These are phyloP conservation scores for Mimachlamys varia DNA, from an alignment of 2,888 invertebrate species.

Conservation along the genomic window DNA sequence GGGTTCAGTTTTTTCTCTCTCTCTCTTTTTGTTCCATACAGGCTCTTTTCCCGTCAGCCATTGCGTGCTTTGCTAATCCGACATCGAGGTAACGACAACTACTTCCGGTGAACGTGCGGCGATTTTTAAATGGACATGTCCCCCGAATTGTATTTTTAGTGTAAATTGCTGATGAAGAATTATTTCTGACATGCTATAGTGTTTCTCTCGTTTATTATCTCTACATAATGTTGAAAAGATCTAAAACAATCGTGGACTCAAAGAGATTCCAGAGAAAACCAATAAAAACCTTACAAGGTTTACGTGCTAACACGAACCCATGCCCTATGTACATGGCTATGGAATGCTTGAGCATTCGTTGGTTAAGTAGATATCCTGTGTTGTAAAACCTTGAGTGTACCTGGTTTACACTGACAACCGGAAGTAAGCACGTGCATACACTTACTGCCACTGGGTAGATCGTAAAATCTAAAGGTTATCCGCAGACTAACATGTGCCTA, in stretches of 20 bases:
- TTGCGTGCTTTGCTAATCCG: not conserved
- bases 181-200: not conserved
- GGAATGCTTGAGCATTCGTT: not conserved
- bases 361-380: not conserved
- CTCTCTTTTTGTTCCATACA: not conserved
- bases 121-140: not conserved
- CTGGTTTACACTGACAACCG: not conserved
- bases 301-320: not conserved
- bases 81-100: not conserved
- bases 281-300: not conserved
- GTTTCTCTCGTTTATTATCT: not conserved
- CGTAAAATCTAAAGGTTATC: not conserved
- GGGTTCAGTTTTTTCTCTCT: not conserved
- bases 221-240: not conserved
- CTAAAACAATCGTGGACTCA: not conserved
- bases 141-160: not conserved
- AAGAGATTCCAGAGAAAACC: not conserved
- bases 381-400: not conserved
- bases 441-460: not conserved
- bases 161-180: not conserved
- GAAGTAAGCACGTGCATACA: not conserved
- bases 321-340: not conserved
- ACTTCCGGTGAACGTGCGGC: constrained; percentile 13
- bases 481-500: not conserved
- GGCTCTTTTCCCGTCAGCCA: not conserved